Percentiles rank a stretch among this genome's conserved stretches.
phyloP scores from a whole-genome alignment of 2,113 vertebrate species.

The Gasterosteus nipponicus region DNA sequence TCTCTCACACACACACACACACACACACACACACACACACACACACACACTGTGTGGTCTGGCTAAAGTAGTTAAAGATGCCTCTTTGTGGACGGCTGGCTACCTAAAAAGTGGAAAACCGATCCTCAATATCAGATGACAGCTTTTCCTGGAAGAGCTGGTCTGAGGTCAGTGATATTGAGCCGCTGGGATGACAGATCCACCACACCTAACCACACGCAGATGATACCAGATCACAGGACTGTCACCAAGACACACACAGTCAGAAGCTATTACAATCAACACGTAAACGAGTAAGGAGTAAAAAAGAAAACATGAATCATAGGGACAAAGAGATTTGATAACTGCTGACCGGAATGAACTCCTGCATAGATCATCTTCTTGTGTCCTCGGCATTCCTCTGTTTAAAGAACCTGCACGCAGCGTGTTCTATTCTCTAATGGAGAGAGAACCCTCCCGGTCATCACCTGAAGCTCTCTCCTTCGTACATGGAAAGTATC shows the following conservation, averaged over 20 bases:
- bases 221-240: conserved; percentile 68
- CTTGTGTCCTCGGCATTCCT: conserved; percentile 22
- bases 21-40: conserved; percentile 28
- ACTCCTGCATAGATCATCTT: conserved; percentile 42
- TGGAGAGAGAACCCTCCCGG: conserved; percentile 47
- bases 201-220: conserved; percentile 72
- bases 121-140: conserved; percentile 70
- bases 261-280: conserved; percentile 69
- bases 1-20: conserved; percentile 24
- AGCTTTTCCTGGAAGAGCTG: conserved; percentile 70
- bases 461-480: conserved; percentile 52
- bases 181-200: conserved; percentile 74
- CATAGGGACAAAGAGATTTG: conserved; percentile 16
- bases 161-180: conserved; percentile 74
- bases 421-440: conserved; percentile 34
- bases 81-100: conserved; percentile 59
- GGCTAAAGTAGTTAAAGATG: conserved; percentile 75
- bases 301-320: conserved; percentile 10
- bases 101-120: conserved; percentile 73
- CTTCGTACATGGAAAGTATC: conserved; percentile 63
- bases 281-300: conserved; percentile 35
- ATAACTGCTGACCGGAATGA: conserved; percentile 45
- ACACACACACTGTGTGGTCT: conserved; percentile 62
- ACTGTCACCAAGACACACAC: conserved; percentile 57
- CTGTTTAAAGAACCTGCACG: conserved; percentile 5